Evolutionary conservation across 2,888 invertebrate genomes (phyloP), one percentile per base, ranked within the genome.

Genomic region (Drosophila limbata): DNA sequence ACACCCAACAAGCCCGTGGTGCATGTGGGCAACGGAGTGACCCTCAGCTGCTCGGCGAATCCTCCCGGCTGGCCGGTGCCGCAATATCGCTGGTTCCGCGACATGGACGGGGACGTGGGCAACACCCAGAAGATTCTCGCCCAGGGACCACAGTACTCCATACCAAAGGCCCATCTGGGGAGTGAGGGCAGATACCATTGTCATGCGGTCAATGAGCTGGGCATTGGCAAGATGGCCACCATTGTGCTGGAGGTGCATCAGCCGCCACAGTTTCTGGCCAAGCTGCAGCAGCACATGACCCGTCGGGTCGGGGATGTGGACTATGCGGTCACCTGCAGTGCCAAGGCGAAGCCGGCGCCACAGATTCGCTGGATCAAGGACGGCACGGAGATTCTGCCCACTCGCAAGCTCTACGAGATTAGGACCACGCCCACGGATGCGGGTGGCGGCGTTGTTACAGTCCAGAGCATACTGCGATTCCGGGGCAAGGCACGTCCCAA

Each of bases 31-130:
- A 94, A 96, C 3, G 95, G 96, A 0, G 96, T 96, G 1, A 97
- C 96, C 4, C 94, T 97, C n/a, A 96, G 96, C 0, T 98, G 98
- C 90, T 95, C 95, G 47, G 97, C 98, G 0, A 95, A 95, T 72
- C 98, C 98, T 0, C 96, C 97, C 0, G 98, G 98, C 11, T 98
- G 97, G 96, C 98, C 98, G 0, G 96, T 96, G 31, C 97, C 98
- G 0, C 96, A 96, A 89, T 98, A 96, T 92, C 94, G 96, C 67
- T 98, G 98, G 98, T 97, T 97, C 94, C 94, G 96, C 60, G 96
- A 97, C 85, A 95, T 95, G 64, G 94, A 94, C 3, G 94, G 94
- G 8, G 94, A 95, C 3, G 73, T 88, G 45, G 85, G 88, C 11
- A 93, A 93, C 10, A 94, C 94, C 2, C 95, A 95, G 78, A 94